Conservation (phyloP, 1,140 invertebrate species). For the Achatina immaculata region DNA sequence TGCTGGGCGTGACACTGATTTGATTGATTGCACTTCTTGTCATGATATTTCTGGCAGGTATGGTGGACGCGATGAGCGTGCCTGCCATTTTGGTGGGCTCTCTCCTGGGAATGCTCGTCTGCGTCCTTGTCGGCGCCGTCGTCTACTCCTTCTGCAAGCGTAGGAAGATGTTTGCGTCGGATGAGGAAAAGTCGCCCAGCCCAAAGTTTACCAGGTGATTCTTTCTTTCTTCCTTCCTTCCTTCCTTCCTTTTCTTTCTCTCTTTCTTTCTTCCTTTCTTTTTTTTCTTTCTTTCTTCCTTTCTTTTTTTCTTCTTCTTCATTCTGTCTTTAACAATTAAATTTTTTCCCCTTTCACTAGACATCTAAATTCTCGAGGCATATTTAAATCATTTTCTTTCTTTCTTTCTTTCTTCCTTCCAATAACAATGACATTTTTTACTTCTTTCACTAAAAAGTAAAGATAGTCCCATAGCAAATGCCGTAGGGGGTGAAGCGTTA, state of each 20-base stretch:
- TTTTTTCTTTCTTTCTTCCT: constrained; percentile 13
- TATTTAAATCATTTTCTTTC: neutral
- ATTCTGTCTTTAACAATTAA: neutral
- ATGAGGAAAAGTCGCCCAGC: neutral
- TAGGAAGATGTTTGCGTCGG: constrained; percentile 32
- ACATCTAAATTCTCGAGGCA: neutral
- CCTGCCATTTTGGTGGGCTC: constrained; percentile 35
- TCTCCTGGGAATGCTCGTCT: constrained; percentile 26
- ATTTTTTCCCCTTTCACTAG: neutral
- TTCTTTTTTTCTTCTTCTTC: neutral
- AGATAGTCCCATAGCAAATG: no score
- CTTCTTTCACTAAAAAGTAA: no score
- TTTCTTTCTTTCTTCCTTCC: constrained; percentile 10
- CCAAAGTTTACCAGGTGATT: constrained; percentile 32
- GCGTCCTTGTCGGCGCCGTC: constrained; percentile 27
- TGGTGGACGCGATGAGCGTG: constrained; percentile 25
- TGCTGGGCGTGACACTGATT: no score
- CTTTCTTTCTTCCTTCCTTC: neutral
- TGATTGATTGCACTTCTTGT: no score
- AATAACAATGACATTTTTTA: neutral
- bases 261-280: constrained; percentile 5
- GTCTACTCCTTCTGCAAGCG: constrained; percentile 27
- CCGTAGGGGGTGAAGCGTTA: no score
- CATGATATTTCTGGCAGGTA: neutral
- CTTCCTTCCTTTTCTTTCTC: neutral